These are phyloP conservation scores for Glyptemys insculpta DNA, from an alignment of 2,797 vertebrate genomes.

Conservation along the genomic window DNA sequence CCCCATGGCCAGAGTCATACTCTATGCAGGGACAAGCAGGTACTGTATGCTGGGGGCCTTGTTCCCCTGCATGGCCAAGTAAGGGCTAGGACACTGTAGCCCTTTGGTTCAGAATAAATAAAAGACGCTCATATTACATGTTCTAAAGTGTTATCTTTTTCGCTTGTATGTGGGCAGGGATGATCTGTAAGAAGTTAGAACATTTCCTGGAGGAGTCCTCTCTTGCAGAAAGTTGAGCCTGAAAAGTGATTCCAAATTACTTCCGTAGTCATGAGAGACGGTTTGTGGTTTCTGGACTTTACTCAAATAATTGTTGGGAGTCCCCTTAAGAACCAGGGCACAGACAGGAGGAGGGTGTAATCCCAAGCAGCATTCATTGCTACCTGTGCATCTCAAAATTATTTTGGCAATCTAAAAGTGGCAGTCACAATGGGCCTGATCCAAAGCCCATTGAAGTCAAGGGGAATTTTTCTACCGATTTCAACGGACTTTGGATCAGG, in stretches of 20 bases:
- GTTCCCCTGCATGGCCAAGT: constrained; percentile 6
- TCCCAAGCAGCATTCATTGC: not conserved
- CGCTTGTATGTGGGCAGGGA: not conserved
- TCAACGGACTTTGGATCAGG: not conserved
- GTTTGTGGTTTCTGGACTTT: not conserved
- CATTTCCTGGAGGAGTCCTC: constrained; percentile 7
- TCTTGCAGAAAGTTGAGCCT: not conserved
- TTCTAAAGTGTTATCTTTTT: constrained; percentile 31
- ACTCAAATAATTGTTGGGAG: not conserved
- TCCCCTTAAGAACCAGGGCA: not conserved
- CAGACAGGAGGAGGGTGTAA: not conserved
- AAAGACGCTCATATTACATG: not conserved
- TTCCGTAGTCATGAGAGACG: not conserved
- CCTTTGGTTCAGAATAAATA: constrained; percentile 17
- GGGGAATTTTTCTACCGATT: not conserved
- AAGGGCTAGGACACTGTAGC: not conserved
- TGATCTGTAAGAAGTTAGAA: not conserved
- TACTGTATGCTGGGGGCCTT: constrained; percentile 1
- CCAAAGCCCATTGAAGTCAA: not conserved
- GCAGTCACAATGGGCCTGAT: not conserved
- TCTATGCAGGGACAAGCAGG: constrained; percentile 2
- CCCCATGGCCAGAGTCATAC: not conserved
- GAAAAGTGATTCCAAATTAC: not conserved
- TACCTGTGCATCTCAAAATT: not conserved
- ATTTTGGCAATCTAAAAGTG: rapidly evolving